Evolutionary conservation across 2,797 vertebrate species (phyloP).

Genomic region (Sternotherus odoratus): DNA sequence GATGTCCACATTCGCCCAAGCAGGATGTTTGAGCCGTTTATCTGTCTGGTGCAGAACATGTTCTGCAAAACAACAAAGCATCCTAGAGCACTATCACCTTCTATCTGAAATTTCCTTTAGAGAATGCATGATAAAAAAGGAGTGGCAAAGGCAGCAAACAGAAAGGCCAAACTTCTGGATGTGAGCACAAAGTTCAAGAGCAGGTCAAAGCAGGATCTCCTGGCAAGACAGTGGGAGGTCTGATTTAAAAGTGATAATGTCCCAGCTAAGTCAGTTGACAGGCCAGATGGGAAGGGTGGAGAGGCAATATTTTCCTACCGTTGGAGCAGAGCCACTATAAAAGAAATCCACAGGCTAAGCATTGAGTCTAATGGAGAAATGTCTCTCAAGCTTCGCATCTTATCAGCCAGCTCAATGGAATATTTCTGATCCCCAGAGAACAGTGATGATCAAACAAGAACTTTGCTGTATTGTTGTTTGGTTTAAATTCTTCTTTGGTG

Average conservation of each 20-base stretch:
- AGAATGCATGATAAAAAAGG: rapidly evolving
- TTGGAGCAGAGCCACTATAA: not conserved
- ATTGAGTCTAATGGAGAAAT: not conserved
- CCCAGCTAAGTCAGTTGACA: not conserved
- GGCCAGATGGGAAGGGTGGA: not conserved
- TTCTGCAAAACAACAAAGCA: rapidly evolving
- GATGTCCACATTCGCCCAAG: not conserved
- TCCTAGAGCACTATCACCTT: rapidly evolving
- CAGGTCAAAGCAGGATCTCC: not conserved
- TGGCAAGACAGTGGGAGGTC: not conserved
- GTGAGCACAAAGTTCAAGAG: not conserved
- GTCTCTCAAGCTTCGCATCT: not conserved
- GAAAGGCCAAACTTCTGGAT: not conserved
- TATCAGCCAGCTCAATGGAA: not conserved
- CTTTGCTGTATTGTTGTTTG: not conserved
- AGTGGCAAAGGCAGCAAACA: not conserved
- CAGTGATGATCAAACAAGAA: not conserved
- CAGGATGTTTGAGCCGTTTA: not conserved
- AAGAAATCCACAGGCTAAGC: not conserved
- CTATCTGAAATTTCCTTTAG: too few species aligned
- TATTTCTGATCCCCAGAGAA: not conserved
- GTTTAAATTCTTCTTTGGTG: not conserved
- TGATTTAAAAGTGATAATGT: not conserved
- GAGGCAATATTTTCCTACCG: not conserved
- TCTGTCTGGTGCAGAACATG: not conserved